Evolutionary conservation across 2,888 invertebrate genomes (phyloP), one percentile per base, ranked within the genome.

Genomic region (Andrena praecox): DNA sequence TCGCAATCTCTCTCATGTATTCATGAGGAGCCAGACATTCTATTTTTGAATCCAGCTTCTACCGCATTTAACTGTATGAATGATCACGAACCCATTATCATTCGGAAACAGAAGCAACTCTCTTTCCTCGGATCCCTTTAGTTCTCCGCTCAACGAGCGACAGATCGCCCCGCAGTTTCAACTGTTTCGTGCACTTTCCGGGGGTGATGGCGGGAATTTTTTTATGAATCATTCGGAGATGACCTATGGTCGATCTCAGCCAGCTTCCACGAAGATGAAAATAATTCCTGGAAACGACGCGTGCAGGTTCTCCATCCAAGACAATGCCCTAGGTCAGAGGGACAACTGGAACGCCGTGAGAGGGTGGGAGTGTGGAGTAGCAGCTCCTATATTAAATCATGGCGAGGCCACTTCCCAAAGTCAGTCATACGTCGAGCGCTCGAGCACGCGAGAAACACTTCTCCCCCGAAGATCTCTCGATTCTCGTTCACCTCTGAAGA

Each of bases 301-400:
- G 80, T 69, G 66, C 27, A 78, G 76, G 71, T 80, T 85, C 80
- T 80, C 75, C 82, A 64, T 56, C 69, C 68, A 87, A 87, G 87
- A 82, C 84, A 80, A 84, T 77, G 77, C 69, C 84, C 82, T 76
- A 81, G 85, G 81, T 84, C 84, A 77, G 86, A 85, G 88, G 88
- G 86, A 87, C 82, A 87, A 87, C 81, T 87, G 74, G 87, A 84
- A 84, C 84, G 86, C 72, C 62, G 84, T 84, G 70, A 85, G 79
- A 85, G 88, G 89, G 90, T 90, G 91, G 90, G 90, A 91, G 90
- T 82, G 86, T 85, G 73, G 86, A 71, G 86, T 79, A 80, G 86
- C 85, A 77, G 84, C 87, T 85, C 89, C 91, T 93, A 93, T 93
- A 93, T 94, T 93, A 93, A 93, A 93, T 92, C 91, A 93, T 93